These are phyloP conservation scores for Ladona fulva DNA, from an alignment of 1,140 invertebrate species.

Conservation along the genomic window DNA sequence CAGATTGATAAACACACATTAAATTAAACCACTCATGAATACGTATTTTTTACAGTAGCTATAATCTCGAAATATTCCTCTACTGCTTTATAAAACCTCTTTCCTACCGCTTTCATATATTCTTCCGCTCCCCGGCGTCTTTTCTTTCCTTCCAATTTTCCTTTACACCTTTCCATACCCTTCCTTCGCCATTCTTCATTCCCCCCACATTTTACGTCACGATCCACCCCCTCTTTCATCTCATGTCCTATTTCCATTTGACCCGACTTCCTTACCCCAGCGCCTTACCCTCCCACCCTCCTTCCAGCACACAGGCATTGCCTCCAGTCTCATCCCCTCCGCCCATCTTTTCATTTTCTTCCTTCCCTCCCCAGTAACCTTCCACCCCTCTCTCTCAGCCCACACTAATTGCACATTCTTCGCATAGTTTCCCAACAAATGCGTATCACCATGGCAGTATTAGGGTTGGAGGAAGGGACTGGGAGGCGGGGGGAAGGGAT, in stretches of 20 bases:
- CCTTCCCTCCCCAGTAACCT: slow-evolving; percentile 31
- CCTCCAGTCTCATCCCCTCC: neutral
- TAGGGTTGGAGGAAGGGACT: neutral
- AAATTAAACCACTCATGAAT: too few relatives aligned
- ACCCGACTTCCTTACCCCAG: neutral
- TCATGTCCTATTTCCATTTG: slow-evolving; percentile 8
- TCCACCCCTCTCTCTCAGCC: slow-evolving; percentile 27
- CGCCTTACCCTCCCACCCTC: neutral
- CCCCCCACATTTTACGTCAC: neutral
- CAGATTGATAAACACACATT: too few relatives aligned
- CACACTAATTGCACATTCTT: slow-evolving; percentile 85
- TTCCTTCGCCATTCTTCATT: neutral
- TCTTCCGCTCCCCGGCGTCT: too few relatives aligned
- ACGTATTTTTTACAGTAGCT: too few relatives aligned
- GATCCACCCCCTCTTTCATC: neutral
- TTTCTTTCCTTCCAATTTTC: too few relatives aligned
- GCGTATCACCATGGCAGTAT: slow-evolving; percentile 18
- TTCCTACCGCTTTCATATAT: too few relatives aligned
- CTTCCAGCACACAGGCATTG: neutral
- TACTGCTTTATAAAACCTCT: too few relatives aligned
- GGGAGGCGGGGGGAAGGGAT: neutral
- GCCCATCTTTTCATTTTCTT: slow-evolving; percentile 54
- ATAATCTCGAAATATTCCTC: too few relatives aligned
- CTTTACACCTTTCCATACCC: too few relatives aligned
- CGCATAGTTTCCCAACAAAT: slow-evolving; percentile 61